phyloP scores from a whole-genome alignment of 2,888 invertebrate genomes.

The Drosophila atripex region DNA sequence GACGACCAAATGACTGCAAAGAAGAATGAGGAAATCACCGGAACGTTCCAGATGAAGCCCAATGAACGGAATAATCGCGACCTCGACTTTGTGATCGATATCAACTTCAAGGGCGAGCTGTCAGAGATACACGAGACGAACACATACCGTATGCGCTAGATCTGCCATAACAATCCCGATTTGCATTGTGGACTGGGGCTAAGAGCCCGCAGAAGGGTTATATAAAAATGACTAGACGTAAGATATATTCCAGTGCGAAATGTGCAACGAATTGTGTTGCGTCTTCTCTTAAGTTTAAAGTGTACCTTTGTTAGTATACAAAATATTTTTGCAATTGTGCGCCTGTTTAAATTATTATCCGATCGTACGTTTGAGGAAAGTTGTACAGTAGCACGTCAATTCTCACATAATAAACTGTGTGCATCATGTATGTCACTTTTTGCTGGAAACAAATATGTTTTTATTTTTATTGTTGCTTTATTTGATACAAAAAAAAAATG shows the following conservation, averaged over 20 bases:
- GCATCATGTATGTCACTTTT: slow-evolving; percentile 50
- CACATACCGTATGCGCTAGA: slow-evolving; percentile 94
- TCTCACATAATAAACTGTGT: slow-evolving; percentile 69
- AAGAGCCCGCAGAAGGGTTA: slow-evolving; percentile 42
- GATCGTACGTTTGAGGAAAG: slow-evolving; percentile 62
- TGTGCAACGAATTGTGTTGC: slow-evolving; percentile 71
- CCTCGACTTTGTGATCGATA: slow-evolving; percentile 96
- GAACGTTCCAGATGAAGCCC: slow-evolving; percentile 96
- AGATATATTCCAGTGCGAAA: slow-evolving; percentile 72
- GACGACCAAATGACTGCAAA: slow-evolving; percentile 98
- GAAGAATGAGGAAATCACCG: slow-evolving; percentile 96
- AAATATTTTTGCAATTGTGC: slow-evolving; percentile 66
- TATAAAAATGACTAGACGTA: slow-evolving; percentile 67
- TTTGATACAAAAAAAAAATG: slow-evolving; percentile 18
- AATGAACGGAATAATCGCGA: slow-evolving; percentile 98
- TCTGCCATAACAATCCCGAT: slow-evolving; percentile 23
- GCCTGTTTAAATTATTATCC: slow-evolving; percentile 67
- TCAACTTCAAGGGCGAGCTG: slow-evolving; percentile 96
- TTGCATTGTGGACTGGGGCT: slow-evolving; percentile 41
- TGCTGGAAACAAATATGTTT: slow-evolving; percentile 50
- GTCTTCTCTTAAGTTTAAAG: slow-evolving; percentile 73
- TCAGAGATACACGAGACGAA: slow-evolving; percentile 93
- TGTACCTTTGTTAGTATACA: slow-evolving; percentile 73
- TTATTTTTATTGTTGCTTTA: slow-evolving; percentile 17
- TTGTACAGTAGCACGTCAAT: slow-evolving; percentile 70